A percentile compares a stretch with the other conserved stretches of the same genome.
These are phyloP conservation scores for Zaprionus africanus DNA, from an alignment of 1,140 invertebrate species.

Conservation along the genomic window DNA sequence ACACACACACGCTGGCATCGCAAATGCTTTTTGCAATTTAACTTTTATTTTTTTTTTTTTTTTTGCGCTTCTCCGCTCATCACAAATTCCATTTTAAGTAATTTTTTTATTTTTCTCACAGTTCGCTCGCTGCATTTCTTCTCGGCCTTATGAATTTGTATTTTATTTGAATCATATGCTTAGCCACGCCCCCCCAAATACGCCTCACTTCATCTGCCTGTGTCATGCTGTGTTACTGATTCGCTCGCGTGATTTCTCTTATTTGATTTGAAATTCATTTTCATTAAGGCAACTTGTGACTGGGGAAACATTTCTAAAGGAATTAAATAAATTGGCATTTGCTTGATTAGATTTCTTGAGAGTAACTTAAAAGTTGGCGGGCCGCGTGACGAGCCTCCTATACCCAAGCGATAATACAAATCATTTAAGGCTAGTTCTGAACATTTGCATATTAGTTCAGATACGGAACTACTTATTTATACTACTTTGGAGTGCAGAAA, in stretches of 20 bases:
- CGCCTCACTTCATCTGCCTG: background rate
- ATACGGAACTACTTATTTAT: too few relatives aligned
- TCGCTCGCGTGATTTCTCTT: conserved; percentile 12
- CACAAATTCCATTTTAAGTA: conserved; percentile 20
- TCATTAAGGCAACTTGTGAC: conserved; percentile 24
- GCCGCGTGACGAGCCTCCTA: background rate
- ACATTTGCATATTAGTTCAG: background rate
- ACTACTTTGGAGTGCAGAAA: background rate
- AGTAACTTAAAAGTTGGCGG: background rate
- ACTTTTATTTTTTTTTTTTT: conserved; percentile 22
- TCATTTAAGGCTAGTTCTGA: too few relatives aligned
- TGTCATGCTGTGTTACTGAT: background rate
- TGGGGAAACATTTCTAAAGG: background rate
- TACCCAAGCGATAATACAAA: background rate
- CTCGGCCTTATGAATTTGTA: conserved; percentile 46
- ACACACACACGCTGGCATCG: conserved; percentile 1
- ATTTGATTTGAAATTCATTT: conserved; percentile 35
- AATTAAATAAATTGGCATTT: conserved; percentile 16
- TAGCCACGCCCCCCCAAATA: conserved; percentile 13
- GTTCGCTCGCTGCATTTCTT: conserved; percentile 3
- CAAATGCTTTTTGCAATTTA: conserved; percentile 34
- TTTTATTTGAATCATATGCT: conserved; percentile 17
- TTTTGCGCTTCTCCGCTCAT: background rate
- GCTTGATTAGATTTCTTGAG: conserved; percentile 22
- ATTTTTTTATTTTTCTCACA: conserved; percentile 12